A percentile compares a stretch with the other conserved stretches of the same genome.
These are phyloP conservation scores for Anastrepha ludens DNA, from an alignment of 1,140 invertebrate genomes.

Conservation along the genomic window DNA sequence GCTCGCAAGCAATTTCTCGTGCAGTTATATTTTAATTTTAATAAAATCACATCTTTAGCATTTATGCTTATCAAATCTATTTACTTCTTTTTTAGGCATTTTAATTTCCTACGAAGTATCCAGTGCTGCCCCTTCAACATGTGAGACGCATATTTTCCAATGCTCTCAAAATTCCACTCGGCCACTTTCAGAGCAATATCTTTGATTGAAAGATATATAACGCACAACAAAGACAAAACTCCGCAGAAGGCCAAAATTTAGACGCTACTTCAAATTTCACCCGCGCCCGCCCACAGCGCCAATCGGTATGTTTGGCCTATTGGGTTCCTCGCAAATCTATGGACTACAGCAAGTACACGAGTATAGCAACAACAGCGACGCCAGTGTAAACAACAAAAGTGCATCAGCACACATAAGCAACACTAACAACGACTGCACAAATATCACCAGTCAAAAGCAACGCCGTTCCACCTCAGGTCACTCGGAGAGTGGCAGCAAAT, in stretches of 20 bases:
- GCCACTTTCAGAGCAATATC: neutral
- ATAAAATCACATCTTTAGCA: no score
- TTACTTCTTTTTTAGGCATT: no score
- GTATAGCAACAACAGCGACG: conserved; percentile 50
- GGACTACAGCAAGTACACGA: conserved; percentile 63
- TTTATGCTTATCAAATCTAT: no score
- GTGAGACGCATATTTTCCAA: neutral
- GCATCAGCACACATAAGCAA: conserved; percentile 13
- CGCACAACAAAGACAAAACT: neutral
- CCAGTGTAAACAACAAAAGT: conserved; percentile 7
- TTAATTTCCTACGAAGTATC: no score
- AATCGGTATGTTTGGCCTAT: conserved; percentile 50
- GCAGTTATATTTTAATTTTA: no score
- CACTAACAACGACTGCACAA: neutral
- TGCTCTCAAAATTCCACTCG: neutral
- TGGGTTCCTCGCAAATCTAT: conserved; percentile 68
- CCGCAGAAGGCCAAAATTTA: neutral
- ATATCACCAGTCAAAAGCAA: conserved; percentile 53
- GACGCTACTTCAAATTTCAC: neutral
- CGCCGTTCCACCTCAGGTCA: conserved; percentile 64
- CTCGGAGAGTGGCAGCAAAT: conserved; percentile 59
- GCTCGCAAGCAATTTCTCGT: no score
- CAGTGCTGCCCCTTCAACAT: neutral
- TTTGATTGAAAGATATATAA: neutral
- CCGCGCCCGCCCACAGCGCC: neutral